phyloP scores from a whole-genome alignment of 1,140 invertebrate genomes.

The Ceratosolen fusciceps region DNA sequence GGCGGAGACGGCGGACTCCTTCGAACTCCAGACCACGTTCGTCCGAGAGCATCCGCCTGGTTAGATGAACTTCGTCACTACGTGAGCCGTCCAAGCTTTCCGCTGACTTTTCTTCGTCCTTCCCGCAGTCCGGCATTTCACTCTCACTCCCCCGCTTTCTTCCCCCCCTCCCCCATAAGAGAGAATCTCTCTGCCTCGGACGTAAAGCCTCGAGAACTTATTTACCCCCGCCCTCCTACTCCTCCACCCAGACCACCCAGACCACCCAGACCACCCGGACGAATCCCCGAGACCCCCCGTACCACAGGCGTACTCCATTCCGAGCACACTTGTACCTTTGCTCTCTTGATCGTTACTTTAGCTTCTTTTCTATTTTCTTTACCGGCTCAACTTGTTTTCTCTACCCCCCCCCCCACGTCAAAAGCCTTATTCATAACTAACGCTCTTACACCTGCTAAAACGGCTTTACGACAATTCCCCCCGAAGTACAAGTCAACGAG shows the following conservation, averaged over 20 bases:
- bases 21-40: constrained; percentile 52
- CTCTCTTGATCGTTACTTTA: constrained; percentile 33
- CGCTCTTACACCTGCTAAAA: neutral
- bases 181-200: neutral
- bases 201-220: neutral
- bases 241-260: too few relatives aligned
- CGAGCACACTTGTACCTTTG: neutral
- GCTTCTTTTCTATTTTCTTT: constrained; percentile 33
- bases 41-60: constrained; percentile 50
- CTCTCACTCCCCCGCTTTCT: neutral
- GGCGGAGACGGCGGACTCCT: constrained; percentile 49
- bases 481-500: neutral
- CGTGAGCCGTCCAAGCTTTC: constrained; percentile 55
- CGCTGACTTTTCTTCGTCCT: constrained; percentile 50
- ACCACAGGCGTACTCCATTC: too few relatives aligned
- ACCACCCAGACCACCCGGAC: too few relatives aligned
- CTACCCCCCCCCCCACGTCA: neutral
- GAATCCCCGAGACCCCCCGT: too few relatives aligned
- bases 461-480: neutral
- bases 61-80: constrained; percentile 60
- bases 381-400: constrained; percentile 17
- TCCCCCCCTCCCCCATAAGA: neutral
- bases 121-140: neutral
- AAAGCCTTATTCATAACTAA: neutral
- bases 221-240: neutral